phyloP scores from a whole-genome alignment of 1,140 invertebrate species.

The Aporrectodea caliginosa region DNA sequence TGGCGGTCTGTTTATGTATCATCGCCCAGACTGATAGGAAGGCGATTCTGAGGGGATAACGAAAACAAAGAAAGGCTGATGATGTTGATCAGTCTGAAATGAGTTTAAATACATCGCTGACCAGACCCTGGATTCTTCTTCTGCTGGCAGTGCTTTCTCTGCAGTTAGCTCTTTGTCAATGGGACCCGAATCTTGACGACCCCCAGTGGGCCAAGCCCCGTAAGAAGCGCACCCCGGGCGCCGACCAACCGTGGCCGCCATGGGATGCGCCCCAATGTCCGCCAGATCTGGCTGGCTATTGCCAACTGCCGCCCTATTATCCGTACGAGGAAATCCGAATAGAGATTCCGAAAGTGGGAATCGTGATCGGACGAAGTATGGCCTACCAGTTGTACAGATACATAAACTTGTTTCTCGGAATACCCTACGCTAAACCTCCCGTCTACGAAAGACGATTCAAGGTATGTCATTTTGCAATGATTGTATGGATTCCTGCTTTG shows the following conservation, averaged over 20 bases:
- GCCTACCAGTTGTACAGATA: constrained; percentile 24
- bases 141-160: neutral
- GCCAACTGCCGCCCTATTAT: constrained; percentile 31
- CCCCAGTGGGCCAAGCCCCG: constrained; percentile 24
- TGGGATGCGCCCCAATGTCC: constrained; percentile 27
- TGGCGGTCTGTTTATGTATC: neutral
- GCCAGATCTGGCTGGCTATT: constrained; percentile 22
- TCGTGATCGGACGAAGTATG: constrained; percentile 29
- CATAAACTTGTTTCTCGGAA: constrained; percentile 32
- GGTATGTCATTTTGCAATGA: constrained; percentile 15
- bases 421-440: constrained; percentile 32
- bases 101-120: neutral
- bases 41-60: neutral
- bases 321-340: constrained; percentile 32
- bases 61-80: neutral
- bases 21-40: neutral
- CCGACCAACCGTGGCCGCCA: constrained; percentile 14
- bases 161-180: neutral
- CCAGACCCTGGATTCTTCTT: neutral
- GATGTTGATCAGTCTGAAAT: too few relatives aligned
- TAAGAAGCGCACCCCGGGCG: constrained; percentile 10
- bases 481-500: too few relatives aligned
- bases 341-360: constrained; percentile 22
- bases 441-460: constrained; percentile 29
- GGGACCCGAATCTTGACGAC: constrained; percentile 21